These are phyloP conservation scores for Acleris holmiana DNA, from an alignment of 2,888 invertebrate species.

Conservation along the genomic window DNA sequence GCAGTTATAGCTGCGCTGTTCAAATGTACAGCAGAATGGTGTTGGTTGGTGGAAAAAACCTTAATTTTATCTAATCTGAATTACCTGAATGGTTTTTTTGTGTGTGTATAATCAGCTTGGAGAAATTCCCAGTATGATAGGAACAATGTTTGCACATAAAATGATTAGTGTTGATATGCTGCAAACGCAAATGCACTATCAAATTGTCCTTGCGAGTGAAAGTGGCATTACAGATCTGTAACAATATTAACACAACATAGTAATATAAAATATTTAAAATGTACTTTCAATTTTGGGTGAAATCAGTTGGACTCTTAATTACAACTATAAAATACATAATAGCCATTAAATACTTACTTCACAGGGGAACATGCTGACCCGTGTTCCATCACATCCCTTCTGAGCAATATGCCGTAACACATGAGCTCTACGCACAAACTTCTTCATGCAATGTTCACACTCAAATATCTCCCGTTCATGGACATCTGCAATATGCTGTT, in stretches of 20 bases:
- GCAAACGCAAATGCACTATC: slow-evolving; percentile 88
- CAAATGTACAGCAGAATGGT: too few species aligned
- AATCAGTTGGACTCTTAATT: slow-evolving; percentile 53
- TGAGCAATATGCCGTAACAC: slow-evolving; percentile 88
- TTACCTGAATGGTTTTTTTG: slow-evolving; percentile 64
- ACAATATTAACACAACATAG: slow-evolving; percentile 38
- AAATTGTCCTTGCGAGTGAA: slow-evolving; percentile 91
- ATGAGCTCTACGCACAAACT: slow-evolving; percentile 91
- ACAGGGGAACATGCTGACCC: slow-evolving; percentile 55
- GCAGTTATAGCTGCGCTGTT: too few species aligned
- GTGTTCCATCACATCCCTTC: slow-evolving; percentile 87
- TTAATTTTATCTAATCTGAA: not conserved
- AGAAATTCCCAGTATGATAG: slow-evolving; percentile 63
- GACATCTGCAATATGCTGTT: slow-evolving; percentile 88
- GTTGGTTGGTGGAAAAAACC: too few species aligned
- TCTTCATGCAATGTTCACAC: slow-evolving; percentile 88
- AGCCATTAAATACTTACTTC: slow-evolving; percentile 58
- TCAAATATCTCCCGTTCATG: slow-evolving; percentile 78
- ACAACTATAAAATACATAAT: slow-evolving; percentile 19
- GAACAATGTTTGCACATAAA: slow-evolving; percentile 65
- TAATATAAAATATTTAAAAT: not conserved
- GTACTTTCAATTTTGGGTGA: not conserved
- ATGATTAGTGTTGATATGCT: slow-evolving; percentile 63
- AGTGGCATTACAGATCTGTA: slow-evolving; percentile 85
- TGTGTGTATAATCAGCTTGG: slow-evolving; percentile 67